phyloP scores from a whole-genome alignment of 1,140 invertebrate genomes.

The Phocides pigmalion region DNA sequence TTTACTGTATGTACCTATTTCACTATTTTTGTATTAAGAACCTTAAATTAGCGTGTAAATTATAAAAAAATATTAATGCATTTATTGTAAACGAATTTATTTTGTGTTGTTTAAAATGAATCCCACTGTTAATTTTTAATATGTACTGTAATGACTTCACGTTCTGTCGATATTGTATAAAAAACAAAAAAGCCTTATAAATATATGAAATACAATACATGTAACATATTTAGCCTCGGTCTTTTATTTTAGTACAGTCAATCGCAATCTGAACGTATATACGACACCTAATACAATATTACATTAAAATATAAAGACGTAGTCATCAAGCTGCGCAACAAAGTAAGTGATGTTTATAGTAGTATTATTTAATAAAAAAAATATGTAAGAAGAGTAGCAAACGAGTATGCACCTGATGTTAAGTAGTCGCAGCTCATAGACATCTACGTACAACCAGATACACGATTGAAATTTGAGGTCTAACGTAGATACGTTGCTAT shows the following conservation, averaged over 20 bases:
- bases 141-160: slow-evolving; percentile 28
- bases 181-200: slow-evolving; percentile 11
- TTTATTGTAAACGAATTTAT: slow-evolving; percentile 82
- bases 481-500: too few relatives aligned
- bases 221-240: slow-evolving; percentile 1
- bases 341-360: too few relatives aligned
- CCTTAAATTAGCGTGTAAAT: slow-evolving; percentile 47
- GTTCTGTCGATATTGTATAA: slow-evolving; percentile 25
- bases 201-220: slow-evolving; percentile 1
- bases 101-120: slow-evolving; percentile 68
- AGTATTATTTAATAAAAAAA: too few relatives aligned
- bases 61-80: slow-evolving; percentile 60
- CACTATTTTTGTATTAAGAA: slow-evolving; percentile 69
- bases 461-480: too few relatives aligned
- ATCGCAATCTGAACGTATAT: too few relatives aligned
- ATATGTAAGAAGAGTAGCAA: too few relatives aligned
- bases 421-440: too few relatives aligned
- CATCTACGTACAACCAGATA: too few relatives aligned
- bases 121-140: slow-evolving; percentile 56
- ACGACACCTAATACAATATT: too few relatives aligned
- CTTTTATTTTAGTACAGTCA: slow-evolving; percentile 1
- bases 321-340: too few relatives aligned
- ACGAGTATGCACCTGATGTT: too few relatives aligned
- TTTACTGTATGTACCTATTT: slow-evolving; percentile 50
- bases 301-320: too few relatives aligned